Conservation (phyloP, 2,113 vertebrate species). For the Aleadryas rufinucha region DNA sequence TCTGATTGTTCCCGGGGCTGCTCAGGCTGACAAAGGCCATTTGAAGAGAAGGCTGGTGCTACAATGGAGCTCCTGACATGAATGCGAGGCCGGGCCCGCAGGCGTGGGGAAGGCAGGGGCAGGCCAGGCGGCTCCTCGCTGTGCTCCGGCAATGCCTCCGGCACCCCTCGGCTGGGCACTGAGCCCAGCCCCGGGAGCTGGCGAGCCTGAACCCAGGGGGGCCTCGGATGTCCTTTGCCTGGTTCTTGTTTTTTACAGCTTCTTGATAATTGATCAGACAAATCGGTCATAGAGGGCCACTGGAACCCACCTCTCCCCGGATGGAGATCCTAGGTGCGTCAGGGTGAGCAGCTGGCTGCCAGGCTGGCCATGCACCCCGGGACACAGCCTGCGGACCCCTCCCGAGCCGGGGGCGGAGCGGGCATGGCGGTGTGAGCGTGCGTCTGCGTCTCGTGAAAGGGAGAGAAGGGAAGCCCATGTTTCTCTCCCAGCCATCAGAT, state of each 20-base stretch:
- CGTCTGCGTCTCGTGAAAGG: fast-evolving
- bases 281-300: background rate
- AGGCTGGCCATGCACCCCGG: fast-evolving
- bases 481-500: background rate
- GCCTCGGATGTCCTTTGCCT: fast-evolving
- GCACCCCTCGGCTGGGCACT: background rate
- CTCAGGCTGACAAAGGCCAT: background rate
- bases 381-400: background rate
- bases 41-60: background rate
- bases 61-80: background rate
- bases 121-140: background rate
- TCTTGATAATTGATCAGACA: background rate
- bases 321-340: fast-evolving
- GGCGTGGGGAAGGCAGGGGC: background rate
- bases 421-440: fast-evolving
- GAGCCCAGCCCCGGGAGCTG: background rate
- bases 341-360: background rate
- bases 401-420: fast-evolving
- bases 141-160: fast-evolving
- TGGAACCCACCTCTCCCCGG: fast-evolving
- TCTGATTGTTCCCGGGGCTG: background rate
- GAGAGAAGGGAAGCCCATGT: background rate
- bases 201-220: background rate
- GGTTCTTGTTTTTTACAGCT: background rate
- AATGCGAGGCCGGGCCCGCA: fast-evolving